Evolutionary conservation across 2,113 vertebrate species (phyloP).

Genomic region (Propithecus coquereli): DNA sequence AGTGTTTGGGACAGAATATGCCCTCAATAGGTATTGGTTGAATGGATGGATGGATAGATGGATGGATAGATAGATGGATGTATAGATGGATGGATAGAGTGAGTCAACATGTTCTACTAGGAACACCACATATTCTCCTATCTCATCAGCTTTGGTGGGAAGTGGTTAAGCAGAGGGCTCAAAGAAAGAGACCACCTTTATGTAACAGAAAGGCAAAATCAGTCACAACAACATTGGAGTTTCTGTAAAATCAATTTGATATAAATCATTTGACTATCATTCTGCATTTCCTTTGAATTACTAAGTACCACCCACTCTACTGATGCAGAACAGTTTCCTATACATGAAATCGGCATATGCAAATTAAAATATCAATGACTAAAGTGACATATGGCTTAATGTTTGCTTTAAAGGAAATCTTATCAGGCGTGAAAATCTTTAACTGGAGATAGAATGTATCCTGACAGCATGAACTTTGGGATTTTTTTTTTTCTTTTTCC

Average conservation of each 20-base stretch:
- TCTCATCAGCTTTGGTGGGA: neutral
- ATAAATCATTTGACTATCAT: constrained; percentile 48
- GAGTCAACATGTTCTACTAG: neutral
- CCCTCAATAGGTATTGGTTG: neutral
- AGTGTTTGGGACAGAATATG: neutral
- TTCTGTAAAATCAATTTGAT: constrained; percentile 30
- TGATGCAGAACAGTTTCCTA: constrained; percentile 54
- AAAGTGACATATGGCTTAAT: constrained; percentile 75
- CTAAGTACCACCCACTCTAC: constrained; percentile 69
- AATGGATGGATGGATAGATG: neutral
- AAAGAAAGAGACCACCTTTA: neutral
- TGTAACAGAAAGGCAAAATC: constrained; percentile 43
- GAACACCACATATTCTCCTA: neutral
- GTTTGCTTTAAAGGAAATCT: constrained; percentile 65
- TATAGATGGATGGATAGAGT: neutral
- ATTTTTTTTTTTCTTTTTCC: neutral
- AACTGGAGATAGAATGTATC: constrained; percentile 51
- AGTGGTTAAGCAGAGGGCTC: neutral
- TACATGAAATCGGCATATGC: constrained; percentile 55
- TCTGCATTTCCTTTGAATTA: constrained; percentile 49
- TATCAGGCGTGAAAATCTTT: constrained; percentile 62
- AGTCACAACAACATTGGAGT: constrained; percentile 54
- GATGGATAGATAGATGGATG: neutral
- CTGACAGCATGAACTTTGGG: constrained; percentile 60
- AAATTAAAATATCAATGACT: constrained; percentile 72